Base-by-base conservation (phyloP, 2,888 invertebrate genomes). In the Dysmachus trigonus region DNA sequence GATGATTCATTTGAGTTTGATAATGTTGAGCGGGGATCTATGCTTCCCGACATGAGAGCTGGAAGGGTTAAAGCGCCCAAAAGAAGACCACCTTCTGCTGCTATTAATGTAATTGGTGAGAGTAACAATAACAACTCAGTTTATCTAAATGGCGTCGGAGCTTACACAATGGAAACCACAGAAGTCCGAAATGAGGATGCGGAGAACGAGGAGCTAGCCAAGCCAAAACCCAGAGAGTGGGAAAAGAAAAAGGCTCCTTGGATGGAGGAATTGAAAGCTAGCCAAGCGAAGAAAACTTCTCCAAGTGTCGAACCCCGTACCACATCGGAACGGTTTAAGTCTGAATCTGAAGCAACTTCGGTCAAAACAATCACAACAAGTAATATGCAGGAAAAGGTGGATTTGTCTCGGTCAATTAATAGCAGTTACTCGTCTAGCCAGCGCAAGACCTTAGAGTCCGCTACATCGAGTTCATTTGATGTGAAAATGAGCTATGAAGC, bases 221-320 rank as follows among this genome's bases (percentile, higher is more conserved):
- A 94, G 89, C 95, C 95, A 0, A 94, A 94, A 87, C 93, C 95
- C 0, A 93, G 95, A 15, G 95, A 95, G 89, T 95, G 95, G 95
- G 95, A 95, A 91, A 95, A 95, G 89, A 95, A 95, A 89, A 94
- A 94, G 89, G 95, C 95, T 76, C 96, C 96, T 0, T 97, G 96
- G 96, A 95, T 97, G 94, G 95, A 94, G 88, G 96, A 97, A 90
- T 93, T 97, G 88, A 96, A 96, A 90, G 93, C 96, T 88, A 96
- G 95, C 89, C 96, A 97, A 91, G 91, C 90, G 10, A 92, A 91
- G 87, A 92, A 92, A 89, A 89, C 88, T 22, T 90, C 91, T 72
- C 92, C 92, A 31, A 91, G 86, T 87, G 89, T 91, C 7, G 91
- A 91, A 82, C 90, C 91, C 8, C 79, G 86, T 27, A 76, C 76